Percentiles rank a stretch among this genome's conserved stretches.
phyloP scores from a whole-genome alignment of 2,113 vertebrate species.

The Hippocampus barbouri region DNA sequence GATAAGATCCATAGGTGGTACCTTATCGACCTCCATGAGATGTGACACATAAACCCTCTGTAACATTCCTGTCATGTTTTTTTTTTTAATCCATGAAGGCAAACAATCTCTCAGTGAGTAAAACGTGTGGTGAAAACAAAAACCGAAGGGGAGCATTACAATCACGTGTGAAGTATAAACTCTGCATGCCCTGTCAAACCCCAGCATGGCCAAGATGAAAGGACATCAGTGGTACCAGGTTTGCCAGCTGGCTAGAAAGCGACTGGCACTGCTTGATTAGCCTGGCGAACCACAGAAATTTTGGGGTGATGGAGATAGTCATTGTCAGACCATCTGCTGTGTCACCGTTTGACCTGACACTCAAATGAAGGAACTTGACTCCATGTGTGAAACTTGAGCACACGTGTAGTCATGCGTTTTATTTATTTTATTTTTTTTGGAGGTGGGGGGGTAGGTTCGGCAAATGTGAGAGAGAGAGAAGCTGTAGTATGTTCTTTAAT shows the following conservation, averaged over 20 bases:
- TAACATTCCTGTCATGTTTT: constrained; percentile 33
- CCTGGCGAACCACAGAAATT: constrained; percentile 39
- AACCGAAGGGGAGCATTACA: constrained; percentile 35
- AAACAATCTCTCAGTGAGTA: constrained; percentile 13
- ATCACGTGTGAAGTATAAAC: constrained; percentile 33
- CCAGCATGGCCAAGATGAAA: constrained; percentile 34
- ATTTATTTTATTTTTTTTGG: constrained; percentile 9
- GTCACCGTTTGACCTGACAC: constrained; percentile 46
- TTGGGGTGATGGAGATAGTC: constrained; percentile 52
- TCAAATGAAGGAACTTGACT: constrained; percentile 37
- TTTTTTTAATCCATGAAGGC: constrained; percentile 24
- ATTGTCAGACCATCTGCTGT: constrained; percentile 64
- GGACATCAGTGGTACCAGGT: constrained; percentile 30
- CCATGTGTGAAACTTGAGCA: constrained; percentile 4
- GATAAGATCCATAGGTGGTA: background rate
- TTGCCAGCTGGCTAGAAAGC: constrained; percentile 59
- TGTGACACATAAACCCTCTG: background rate
- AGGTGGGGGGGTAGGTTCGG: background rate
- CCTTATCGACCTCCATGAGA: background rate
- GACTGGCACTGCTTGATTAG: constrained; percentile 49
- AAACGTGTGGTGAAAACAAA: constrained; percentile 35
- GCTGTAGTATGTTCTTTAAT: background rate
- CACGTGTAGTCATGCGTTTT: constrained; percentile 27
- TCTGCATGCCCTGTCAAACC: constrained; percentile 38
- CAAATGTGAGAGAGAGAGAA: background rate